Conservation (phyloP, 1,140 invertebrate genomes). For the Diorhabda carinulata region DNA sequence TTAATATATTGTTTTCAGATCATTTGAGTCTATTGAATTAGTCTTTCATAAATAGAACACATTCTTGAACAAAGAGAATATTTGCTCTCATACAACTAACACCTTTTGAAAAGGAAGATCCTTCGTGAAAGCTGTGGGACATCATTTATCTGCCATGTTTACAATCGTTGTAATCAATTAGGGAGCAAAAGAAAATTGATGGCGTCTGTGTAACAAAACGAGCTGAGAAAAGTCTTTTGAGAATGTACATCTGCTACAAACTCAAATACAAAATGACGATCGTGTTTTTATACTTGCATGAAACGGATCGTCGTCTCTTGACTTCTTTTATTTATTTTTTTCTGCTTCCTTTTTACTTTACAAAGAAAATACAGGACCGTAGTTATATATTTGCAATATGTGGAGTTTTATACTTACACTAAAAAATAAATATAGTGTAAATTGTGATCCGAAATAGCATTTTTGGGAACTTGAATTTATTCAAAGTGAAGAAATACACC, state of each 20-base stretch:
- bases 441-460: not conserved
- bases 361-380: too few species aligned
- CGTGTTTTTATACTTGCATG: not conserved
- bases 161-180: slow-evolving; percentile 18
- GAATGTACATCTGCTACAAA: slow-evolving; percentile 11
- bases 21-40: too few species aligned
- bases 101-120: too few species aligned
- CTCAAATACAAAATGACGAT: slow-evolving; percentile 10
- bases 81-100: too few species aligned
- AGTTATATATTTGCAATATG: too few species aligned
- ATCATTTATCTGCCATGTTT: slow-evolving; percentile 19
- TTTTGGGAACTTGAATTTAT: not conserved
- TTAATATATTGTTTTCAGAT: too few species aligned
- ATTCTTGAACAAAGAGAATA: too few species aligned
- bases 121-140: not conserved
- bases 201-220: slow-evolving; percentile 12
- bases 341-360: not conserved
- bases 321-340: slow-evolving; percentile 9
- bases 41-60: too few species aligned
- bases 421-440: too few species aligned
- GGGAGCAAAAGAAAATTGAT: slow-evolving; percentile 18
- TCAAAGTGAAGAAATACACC: not conserved
- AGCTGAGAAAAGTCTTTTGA: slow-evolving; percentile 9
- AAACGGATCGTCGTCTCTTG: slow-evolving; percentile 11
- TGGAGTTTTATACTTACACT: too few species aligned